Base-by-base conservation (phyloP, 2,113 vertebrate genomes). In the Mohoua ochrocephala region DNA sequence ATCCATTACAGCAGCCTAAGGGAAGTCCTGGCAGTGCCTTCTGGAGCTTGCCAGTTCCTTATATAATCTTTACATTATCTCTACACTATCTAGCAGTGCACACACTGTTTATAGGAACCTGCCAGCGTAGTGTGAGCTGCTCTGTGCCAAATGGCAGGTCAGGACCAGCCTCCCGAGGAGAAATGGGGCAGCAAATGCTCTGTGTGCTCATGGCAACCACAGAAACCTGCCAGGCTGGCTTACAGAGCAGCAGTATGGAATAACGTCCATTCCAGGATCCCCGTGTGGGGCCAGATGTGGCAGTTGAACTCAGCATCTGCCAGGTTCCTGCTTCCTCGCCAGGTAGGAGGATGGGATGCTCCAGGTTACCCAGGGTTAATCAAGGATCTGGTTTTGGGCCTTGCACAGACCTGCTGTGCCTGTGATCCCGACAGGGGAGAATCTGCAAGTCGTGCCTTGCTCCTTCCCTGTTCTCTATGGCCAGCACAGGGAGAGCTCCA, bases 81-180 rank as follows among this genome's bases (percentile, higher is more conserved):
- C 1, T 69, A 60, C 4, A 1, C 91, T 52, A 83, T 30, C 84
- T 54, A 70, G 33, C 60, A 70, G 22, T 2, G 11, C 45, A n/a
- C 49, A 41, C 0, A 4, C 87, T 67, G 60, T 70, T 87, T 30
- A 26, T 22, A 75, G 74, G 30, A 68, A 67, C 56, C 31, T 74
- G 71, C 39, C 50, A 22, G 37, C 2, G 0, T 20, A 69, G 79
- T 3, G 0, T 28, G 59, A 81, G 42, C 73, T 23, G 5, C 27
- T 64, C 42, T 54, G 41, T 96, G 93, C 89, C 96, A 94, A 89
- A 50, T 7, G 8, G 18, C 93, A 93, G 81, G 87, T 81, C 60
- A 54, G 60, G 87, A 61, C 87, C 50, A 56, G 56, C 63, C 80
- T 92, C 35, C 59, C 6, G 28, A 67, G 61, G 63, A 70, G 76